These are phyloP conservation scores for Atlantisia rogersi DNA, from an alignment of 2,113 vertebrate species.

Conservation along the genomic window DNA sequence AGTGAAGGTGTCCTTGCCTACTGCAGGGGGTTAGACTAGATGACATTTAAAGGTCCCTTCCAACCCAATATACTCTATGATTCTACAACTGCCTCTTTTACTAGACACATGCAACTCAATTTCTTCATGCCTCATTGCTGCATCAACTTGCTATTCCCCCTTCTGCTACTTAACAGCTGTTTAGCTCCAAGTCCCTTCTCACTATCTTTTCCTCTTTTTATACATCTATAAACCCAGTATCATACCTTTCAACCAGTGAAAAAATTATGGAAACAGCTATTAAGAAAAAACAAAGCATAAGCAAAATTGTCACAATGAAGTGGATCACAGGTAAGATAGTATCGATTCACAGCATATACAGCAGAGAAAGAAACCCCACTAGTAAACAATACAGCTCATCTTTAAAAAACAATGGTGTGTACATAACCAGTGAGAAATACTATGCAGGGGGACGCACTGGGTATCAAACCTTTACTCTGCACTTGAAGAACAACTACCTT, in stretches of 20 bases:
- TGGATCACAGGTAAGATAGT: not conserved
- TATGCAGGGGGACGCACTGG: not conserved
- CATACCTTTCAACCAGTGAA: not conserved
- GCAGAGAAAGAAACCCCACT: not conserved
- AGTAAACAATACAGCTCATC: not conserved
- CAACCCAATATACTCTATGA: no score
- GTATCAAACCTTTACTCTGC: not conserved
- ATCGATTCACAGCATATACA: not conserved
- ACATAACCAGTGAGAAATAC: not conserved
- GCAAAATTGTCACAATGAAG: not conserved
- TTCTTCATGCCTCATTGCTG: not conserved
- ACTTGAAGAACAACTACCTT: not conserved
- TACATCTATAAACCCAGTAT: not conserved
- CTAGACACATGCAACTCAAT: not conserved
- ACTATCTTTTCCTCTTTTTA: not conserved
- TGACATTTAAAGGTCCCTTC: no score
- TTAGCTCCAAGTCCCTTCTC: not conserved
- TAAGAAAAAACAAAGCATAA: not conserved
- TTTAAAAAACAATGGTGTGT: not conserved
- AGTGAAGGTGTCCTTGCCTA: no score
- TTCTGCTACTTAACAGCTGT: not conserved
- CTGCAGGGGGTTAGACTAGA: no score
- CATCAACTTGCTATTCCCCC: not conserved
- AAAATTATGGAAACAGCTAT: not conserved
- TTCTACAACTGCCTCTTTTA: not conserved